Base-by-base conservation (phyloP, 1,140 invertebrate genomes). In the Bombyx mandarina region DNA sequence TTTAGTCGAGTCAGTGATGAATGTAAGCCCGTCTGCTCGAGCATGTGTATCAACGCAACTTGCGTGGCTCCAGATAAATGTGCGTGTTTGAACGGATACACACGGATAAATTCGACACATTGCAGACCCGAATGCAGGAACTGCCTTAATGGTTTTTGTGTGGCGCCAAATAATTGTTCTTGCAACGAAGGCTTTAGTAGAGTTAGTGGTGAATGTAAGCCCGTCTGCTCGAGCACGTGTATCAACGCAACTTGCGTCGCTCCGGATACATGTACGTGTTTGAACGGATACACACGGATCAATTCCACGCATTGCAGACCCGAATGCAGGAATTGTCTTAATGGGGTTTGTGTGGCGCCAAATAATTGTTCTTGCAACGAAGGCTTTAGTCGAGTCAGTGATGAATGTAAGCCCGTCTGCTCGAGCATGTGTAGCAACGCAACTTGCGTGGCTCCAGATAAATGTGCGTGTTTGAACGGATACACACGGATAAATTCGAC, bases 321-420 rank as follows among this genome's bases (percentile, higher is more conserved):
- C 6, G 82, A 66, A 80, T 90, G 45, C 69, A 77, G 71, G 7
- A 18, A 54, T 1, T 68, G 66, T 43, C 8, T 44, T 3, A 90
- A 92, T 64, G 91, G 91, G 10, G 73, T 85, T 6, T 93, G 91
- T 63, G 75, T 88, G 3, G 86, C 82, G 12, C 92, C 92, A 0
- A 89, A 91, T 52, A 82, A 83, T 45, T 93, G 92, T 54, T 72
- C 65, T 1, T 91, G 90, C 63, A 68, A 78, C 8, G 52, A 59
- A 6, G 89, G 89, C 0, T 90, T 86, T 50, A 9, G 18, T 50
- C 54, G 57, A 54, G 57, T 0, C 35, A 12, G 6, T 26, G 49
- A 35, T 56, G 6, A 49, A 49, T 54, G 53, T 44, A 52, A 18
- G 43, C 48, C 4, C 2, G 69, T 75, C 10, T 90, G 89, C 12